Percentiles rank a stretch among this genome's conserved stretches.
phyloP scores from a whole-genome alignment of 2,797 vertebrate species.

The Buceros bicornis region DNA sequence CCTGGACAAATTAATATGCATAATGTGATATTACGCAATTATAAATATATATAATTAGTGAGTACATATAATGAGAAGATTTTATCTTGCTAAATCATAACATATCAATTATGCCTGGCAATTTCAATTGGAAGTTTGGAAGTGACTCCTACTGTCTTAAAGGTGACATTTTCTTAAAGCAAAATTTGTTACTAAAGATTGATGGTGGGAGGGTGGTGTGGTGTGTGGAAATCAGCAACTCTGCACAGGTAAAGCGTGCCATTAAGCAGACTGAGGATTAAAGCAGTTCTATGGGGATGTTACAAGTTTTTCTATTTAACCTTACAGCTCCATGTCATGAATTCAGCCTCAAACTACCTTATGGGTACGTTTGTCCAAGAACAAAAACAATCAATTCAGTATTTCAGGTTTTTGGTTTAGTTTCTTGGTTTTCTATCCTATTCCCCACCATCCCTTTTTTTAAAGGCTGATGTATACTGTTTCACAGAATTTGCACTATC shows the following conservation, averaged over 20 bases:
- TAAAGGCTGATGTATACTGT: not conserved
- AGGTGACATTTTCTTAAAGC: not conserved
- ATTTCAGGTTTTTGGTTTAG: not conserved
- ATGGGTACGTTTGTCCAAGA: not conserved
- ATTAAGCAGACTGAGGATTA: not conserved
- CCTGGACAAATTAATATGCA: not conserved
- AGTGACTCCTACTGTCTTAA: not conserved
- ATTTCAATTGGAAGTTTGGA: not conserved
- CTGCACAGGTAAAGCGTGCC: not conserved
- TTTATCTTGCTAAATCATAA: not conserved
- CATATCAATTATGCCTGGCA: not conserved
- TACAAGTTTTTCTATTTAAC: not conserved
- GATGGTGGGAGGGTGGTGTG: too few species aligned
- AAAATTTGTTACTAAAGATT: not conserved
- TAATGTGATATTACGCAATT: not conserved
- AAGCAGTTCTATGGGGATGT: not conserved
- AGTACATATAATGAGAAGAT: not conserved
- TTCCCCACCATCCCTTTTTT: not conserved
- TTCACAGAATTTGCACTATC: not conserved
- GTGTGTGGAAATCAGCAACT: not conserved
- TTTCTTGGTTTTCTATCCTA: not conserved
- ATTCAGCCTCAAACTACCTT: not conserved
- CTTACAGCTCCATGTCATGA: not conserved
- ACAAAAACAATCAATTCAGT: not conserved
- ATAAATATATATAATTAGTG: not conserved